phyloP scores from a whole-genome alignment of 2,888 invertebrate species.

The Diloba caeruleocephala region DNA sequence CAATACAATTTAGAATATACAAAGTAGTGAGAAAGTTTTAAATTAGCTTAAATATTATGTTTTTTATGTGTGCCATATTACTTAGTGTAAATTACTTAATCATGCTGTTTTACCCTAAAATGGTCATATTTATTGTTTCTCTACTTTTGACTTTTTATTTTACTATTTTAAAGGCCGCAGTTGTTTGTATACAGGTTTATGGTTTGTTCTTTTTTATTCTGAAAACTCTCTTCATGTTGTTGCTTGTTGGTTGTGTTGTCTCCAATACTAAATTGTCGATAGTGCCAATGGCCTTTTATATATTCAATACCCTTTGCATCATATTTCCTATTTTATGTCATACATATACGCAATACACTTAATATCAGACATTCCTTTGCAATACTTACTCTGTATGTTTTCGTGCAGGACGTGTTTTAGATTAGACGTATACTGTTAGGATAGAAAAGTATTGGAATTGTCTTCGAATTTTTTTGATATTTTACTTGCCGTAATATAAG shows the following conservation, averaged over 20 bases:
- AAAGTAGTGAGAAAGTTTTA: constrained; percentile 8
- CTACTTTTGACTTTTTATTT: constrained; percentile 26
- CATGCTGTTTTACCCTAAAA: constrained; percentile 43
- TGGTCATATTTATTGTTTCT: constrained; percentile 62
- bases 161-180: neutral
- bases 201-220: neutral
- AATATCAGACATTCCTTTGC: constrained; percentile 26
- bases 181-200: constrained; percentile 2
- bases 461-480: neutral
- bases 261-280: too few species aligned
- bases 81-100: constrained; percentile 10
- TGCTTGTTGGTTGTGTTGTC: constrained; percentile 2
- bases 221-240: constrained; percentile 1
- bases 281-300: too few species aligned
- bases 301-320: neutral
- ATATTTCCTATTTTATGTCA: constrained; percentile 8
- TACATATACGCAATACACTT: neutral
- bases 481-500: constrained; percentile 15
- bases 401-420: neutral
- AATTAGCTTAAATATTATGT: constrained; percentile 7
- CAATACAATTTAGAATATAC: constrained; percentile 22
- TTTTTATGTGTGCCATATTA: constrained; percentile 27
- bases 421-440: constrained; percentile 4
- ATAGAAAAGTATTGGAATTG: constrained; percentile 3
- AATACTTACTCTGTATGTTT: neutral